Percentiles rank a stretch among this genome's conserved stretches.
These are phyloP conservation scores for Acanthopleura granulata DNA, from an alignment of 2,888 invertebrate species.

Conservation along the genomic window DNA sequence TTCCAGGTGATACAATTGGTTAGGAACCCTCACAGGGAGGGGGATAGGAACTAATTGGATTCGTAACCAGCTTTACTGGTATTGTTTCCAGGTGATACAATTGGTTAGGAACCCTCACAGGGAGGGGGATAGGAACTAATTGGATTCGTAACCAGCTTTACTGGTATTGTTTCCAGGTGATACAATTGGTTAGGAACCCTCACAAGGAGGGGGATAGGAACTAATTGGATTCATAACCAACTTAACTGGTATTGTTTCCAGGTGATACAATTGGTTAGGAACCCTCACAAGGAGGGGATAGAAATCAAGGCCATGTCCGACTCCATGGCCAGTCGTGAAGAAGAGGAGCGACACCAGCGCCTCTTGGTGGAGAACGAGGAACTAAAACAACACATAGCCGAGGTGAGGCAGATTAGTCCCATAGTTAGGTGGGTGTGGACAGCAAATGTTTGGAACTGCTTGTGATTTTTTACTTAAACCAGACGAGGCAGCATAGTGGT, in stretches of 20 bases:
- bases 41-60: constrained; percentile 66
- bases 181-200: constrained; percentile 91
- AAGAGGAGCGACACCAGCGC: constrained; percentile 94
- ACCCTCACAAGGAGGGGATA: constrained; percentile 56
- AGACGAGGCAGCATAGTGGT: too few species aligned
- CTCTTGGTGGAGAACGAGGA: constrained; percentile 95
- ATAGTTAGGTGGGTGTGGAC: too few species aligned
- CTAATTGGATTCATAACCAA: constrained; percentile 37
- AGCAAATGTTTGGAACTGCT: too few species aligned
- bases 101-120: constrained; percentile 84
- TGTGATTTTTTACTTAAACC: too few species aligned
- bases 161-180: constrained; percentile 77
- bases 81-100: constrained; percentile 83
- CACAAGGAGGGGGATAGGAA: constrained; percentile 62
- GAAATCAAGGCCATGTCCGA: constrained; percentile 68
- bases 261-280: constrained; percentile 61
- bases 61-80: background rate
- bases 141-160: background rate
- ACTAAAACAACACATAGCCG: constrained; percentile 92
- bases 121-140: constrained; percentile 64
- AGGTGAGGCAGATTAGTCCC: constrained; percentile 74
- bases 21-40: constrained; percentile 55
- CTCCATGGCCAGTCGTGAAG: constrained; percentile 76
- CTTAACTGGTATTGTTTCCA: constrained; percentile 28
- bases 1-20: constrained; percentile 61